These are phyloP conservation scores for Scaptomyza cyrtandrae DNA, from an alignment of 2,888 invertebrate genomes.

Conservation along the genomic window DNA sequence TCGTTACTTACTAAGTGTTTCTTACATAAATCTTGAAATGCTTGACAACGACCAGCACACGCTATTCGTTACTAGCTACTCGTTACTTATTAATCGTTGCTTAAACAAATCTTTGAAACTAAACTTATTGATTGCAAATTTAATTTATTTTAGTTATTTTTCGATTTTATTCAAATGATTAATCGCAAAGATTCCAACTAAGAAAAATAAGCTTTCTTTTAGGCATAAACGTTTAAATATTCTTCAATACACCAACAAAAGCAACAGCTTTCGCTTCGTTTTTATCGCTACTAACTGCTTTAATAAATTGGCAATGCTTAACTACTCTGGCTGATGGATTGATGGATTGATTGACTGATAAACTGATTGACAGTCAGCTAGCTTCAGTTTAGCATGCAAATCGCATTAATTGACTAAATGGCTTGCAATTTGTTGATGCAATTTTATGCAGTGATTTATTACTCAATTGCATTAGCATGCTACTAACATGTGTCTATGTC, in stretches of 20 bases:
- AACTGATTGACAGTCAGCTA: constrained; percentile 47
- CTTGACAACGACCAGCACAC: too few species aligned
- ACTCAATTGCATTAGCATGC: constrained; percentile 70
- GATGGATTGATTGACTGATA: constrained; percentile 42
- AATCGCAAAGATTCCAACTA: too few species aligned
- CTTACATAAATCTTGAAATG: too few species aligned
- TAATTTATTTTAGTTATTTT: too few species aligned
- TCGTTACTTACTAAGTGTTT: too few species aligned
- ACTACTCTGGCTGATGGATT: constrained; percentile 23
- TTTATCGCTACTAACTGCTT: background rate
- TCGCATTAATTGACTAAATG: constrained; percentile 45
- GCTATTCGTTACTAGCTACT: too few species aligned
- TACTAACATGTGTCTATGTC: constrained; percentile 18
- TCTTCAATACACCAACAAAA: too few species aligned
- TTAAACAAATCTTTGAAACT: too few species aligned
- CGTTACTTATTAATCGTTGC: background rate
- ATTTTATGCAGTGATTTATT: constrained; percentile 69
- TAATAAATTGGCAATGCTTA: constrained; percentile 31
- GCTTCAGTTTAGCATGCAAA: constrained; percentile 24
- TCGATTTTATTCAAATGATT: too few species aligned
- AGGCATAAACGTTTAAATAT: too few species aligned
- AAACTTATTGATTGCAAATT: too few species aligned
- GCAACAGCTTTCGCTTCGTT: background rate
- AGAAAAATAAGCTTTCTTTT: too few species aligned
- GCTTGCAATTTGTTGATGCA: constrained; percentile 63